These are phyloP conservation scores for Morone saxatilis DNA, from an alignment of 2,113 vertebrate genomes.

Conservation along the genomic window DNA sequence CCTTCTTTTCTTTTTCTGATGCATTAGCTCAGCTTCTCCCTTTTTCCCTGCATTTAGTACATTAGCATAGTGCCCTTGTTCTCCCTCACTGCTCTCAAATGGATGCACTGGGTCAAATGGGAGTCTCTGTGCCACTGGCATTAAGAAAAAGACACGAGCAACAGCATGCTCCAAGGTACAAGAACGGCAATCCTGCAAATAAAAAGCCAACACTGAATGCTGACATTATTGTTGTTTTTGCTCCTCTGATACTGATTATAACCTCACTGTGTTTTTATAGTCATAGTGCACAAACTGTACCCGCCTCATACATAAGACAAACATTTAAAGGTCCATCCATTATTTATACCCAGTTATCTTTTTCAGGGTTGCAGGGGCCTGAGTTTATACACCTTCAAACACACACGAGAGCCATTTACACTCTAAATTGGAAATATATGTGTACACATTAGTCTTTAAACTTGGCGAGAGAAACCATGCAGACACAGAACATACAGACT, in stretches of 20 bases:
- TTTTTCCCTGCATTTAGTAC: slow-evolving; percentile 31
- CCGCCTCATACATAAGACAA: background rate
- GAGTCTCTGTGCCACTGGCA: slow-evolving; percentile 27
- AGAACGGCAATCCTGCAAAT: slow-evolving; percentile 14
- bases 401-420: background rate
- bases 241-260: background rate
- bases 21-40: slow-evolving; percentile 38
- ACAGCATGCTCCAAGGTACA: background rate
- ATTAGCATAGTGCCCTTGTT: slow-evolving; percentile 43
- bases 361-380: background rate
- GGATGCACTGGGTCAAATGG: slow-evolving; percentile 32
- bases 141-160: slow-evolving; percentile 34
- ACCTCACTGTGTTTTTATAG: background rate
- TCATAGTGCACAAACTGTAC: background rate
- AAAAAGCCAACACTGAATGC: slow-evolving; percentile 8
- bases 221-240: background rate
- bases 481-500: background rate
- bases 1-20: slow-evolving; percentile 9
- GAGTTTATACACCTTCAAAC: background rate
- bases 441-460: background rate
- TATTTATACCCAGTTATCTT: background rate
- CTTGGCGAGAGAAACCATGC: background rate
- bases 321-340: background rate
- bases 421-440: background rate
- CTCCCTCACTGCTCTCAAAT: slow-evolving; percentile 36